Conservation (phyloP, 2,113 vertebrate species). For the Isichthys henryi region DNA sequence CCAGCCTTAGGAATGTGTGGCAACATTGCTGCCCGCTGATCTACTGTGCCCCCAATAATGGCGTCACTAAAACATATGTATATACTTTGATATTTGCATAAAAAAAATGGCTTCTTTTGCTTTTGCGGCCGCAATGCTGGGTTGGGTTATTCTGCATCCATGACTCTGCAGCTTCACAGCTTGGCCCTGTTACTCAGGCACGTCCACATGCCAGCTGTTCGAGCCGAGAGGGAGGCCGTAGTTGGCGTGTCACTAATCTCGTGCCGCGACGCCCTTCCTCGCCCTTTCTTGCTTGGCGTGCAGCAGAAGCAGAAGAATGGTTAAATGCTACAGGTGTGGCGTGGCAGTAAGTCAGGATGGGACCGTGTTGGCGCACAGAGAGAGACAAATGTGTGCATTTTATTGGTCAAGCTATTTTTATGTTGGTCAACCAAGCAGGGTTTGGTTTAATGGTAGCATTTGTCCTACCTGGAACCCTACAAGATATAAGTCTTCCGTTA, state of each 20-base stretch:
- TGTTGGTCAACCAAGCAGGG: background rate
- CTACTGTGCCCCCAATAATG: background rate
- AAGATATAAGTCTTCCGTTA: background rate
- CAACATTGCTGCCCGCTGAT: background rate
- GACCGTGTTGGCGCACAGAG: background rate
- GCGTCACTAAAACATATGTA: background rate
- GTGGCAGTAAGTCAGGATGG: no score
- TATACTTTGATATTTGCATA: background rate
- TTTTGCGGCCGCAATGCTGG: background rate
- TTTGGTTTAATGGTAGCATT: background rate
- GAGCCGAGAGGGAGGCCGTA: conserved; percentile 25
- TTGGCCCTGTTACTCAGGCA: conserved; percentile 25
- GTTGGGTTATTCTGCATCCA: background rate
- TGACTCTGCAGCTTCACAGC: conserved; percentile 31
- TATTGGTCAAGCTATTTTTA: conserved; percentile 4
- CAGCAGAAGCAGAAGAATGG: background rate
- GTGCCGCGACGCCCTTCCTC: no score
- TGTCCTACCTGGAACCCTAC: background rate
- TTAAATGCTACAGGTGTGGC: background rate
- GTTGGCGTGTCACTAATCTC: conserved; percentile 29
- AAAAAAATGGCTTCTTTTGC: background rate
- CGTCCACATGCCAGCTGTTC: conserved; percentile 29
- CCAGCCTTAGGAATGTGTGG: background rate
- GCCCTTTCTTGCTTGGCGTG: background rate
- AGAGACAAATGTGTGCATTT: background rate